phyloP scores from a whole-genome alignment of 2,113 vertebrate genomes.

The Nyctereutes procyonoides region DNA sequence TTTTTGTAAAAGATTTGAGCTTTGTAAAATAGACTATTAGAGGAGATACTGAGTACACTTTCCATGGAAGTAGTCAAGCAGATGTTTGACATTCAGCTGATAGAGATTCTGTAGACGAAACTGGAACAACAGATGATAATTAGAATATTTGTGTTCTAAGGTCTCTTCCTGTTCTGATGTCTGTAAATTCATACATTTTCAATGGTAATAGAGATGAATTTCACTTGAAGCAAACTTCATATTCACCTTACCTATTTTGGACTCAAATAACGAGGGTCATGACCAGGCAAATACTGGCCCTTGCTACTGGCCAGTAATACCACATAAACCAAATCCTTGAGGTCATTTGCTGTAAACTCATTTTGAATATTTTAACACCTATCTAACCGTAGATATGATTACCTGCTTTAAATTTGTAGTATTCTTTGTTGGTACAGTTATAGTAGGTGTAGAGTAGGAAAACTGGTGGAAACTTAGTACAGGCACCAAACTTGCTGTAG shows the following conservation, averaged over 20 bases:
- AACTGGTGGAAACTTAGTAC: neutral
- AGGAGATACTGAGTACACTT: neutral
- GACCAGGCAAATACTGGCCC: neutral
- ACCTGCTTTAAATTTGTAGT: neutral
- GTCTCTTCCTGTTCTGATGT: neutral
- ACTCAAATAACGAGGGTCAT: neutral
- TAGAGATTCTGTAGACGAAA: neutral
- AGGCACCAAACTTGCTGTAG: neutral
- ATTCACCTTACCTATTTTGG: neutral
- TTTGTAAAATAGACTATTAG: neutral
- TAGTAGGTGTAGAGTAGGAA: neutral
- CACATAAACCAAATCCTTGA: neutral
- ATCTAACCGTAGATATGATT: neutral
- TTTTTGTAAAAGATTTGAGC: neutral
- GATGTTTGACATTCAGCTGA: neutral
- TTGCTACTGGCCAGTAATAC: neutral
- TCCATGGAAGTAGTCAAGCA: neutral
- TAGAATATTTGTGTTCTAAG: neutral
- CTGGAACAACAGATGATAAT: neutral
- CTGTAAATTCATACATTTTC: neutral
- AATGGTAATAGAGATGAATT: neutral
- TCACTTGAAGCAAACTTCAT: neutral
- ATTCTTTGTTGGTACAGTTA: neutral
- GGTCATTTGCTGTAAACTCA: neutral
- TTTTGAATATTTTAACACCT: constrained; percentile 26